Evolutionary conservation across 2,888 invertebrate species (phyloP).

Genomic region (Ornithoptera priamus): DNA sequence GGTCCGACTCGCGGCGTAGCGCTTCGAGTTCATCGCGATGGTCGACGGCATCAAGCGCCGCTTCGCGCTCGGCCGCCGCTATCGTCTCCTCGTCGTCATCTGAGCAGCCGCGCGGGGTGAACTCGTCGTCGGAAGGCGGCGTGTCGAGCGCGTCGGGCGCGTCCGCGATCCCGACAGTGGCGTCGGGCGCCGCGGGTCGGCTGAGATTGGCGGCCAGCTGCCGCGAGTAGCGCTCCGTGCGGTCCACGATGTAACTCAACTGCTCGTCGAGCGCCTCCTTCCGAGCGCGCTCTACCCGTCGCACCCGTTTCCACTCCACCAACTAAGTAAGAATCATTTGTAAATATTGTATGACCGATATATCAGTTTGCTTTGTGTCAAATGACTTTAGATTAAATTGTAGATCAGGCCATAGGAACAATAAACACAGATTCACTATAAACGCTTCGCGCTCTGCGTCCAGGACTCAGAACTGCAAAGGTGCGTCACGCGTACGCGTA

Average conservation of each 20-base stretch:
- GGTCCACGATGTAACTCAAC: constrained; percentile 98
- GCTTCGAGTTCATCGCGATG: constrained; percentile 88
- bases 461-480: no score
- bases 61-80: constrained; percentile 89
- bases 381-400: no score
- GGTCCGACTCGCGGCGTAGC: constrained; percentile 92
- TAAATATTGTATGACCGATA: no score
- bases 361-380: no score
- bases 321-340: constrained; percentile 68
- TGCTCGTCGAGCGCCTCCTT: constrained; percentile 97
- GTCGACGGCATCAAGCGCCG: constrained; percentile 76
- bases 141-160: constrained; percentile 40
- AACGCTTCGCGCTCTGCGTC: no score
- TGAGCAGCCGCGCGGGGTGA: constrained; percentile 86
- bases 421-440: no score
- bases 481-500: no score
- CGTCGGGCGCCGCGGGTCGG: constrained; percentile 46
- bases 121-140: constrained; percentile 84
- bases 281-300: constrained; percentile 95
- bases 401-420: no score
- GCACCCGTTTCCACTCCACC: constrained; percentile 96
- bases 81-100: constrained; percentile 97
- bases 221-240: constrained; percentile 97
- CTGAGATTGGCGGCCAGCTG: constrained; percentile 91
- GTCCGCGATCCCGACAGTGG: constrained; percentile 12